Evolutionary conservation across 2,113 vertebrate genomes (phyloP).

Genomic region (Apteryx owenii): DNA sequence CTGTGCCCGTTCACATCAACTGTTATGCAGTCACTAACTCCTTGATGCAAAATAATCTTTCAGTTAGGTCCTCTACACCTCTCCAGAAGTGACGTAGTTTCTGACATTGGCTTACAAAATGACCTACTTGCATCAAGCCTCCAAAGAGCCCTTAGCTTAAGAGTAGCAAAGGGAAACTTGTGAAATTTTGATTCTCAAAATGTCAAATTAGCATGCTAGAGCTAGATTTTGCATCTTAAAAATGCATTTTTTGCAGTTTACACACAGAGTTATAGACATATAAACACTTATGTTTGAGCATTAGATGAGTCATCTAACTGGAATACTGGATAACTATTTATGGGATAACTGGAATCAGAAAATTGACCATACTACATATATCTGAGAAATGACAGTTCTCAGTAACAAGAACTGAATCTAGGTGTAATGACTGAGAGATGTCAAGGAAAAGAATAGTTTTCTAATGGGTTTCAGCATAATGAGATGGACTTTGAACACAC

Average conservation of each 20-base stretch:
- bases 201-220: not conserved
- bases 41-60: not conserved
- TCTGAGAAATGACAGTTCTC: not conserved
- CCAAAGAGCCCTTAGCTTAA: not conserved
- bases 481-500: not conserved
- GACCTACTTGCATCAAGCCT: not conserved
- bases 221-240: not conserved
- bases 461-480: not conserved
- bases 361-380: not conserved
- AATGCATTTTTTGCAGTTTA: not conserved
- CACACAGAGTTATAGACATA: not conserved
- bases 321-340: not conserved
- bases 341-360: not conserved
- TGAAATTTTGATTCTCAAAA: not conserved
- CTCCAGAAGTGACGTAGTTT: not conserved
- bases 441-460: rapidly evolving
- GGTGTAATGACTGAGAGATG: not conserved
- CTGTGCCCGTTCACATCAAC: not conserved
- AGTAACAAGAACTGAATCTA: not conserved
- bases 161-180: not conserved
- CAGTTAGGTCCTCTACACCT: not conserved
- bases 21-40: not conserved
- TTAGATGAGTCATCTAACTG: not conserved
- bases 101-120: not conserved
- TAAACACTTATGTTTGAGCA: not conserved